Evolutionary conservation across 2,113 vertebrate genomes (phyloP).

Genomic region (Phocoena phocoena): DNA sequence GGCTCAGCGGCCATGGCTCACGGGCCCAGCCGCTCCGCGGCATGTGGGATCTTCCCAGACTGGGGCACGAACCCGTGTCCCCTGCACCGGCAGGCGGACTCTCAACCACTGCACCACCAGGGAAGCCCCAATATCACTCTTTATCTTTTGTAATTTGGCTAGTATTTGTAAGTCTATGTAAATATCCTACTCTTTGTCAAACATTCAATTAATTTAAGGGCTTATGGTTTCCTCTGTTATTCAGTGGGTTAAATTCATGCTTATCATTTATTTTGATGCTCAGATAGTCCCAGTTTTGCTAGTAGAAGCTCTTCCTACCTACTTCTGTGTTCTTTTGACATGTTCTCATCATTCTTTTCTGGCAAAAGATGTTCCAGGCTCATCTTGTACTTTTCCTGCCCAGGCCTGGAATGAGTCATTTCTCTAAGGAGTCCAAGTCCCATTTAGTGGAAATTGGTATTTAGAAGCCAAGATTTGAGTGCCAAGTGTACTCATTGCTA

Average conservation of each 20-base stretch:
- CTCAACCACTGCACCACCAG: no score
- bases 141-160: not conserved
- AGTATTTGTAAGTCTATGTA: not conserved
- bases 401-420: not conserved
- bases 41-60: no score
- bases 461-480: not conserved
- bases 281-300: not conserved
- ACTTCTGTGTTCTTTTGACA: not conserved
- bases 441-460: not conserved
- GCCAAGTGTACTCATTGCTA: not conserved
- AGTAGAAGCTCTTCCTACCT: not conserved
- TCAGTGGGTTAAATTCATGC: not conserved
- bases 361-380: not conserved
- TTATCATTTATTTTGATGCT: not conserved
- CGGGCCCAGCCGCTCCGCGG: no score
- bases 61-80: no score
- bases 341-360: not conserved
- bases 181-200: not conserved
- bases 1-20: no score
- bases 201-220: not conserved
- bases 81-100: no score
- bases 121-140: not conserved
- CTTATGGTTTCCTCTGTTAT: not conserved
- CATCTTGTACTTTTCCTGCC: not conserved
- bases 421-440: not conserved